Evolutionary conservation across 2,113 vertebrate genomes (phyloP), one percentile per base, ranked within the genome.

Genomic region (Epinephelus lanceolatus): DNA sequence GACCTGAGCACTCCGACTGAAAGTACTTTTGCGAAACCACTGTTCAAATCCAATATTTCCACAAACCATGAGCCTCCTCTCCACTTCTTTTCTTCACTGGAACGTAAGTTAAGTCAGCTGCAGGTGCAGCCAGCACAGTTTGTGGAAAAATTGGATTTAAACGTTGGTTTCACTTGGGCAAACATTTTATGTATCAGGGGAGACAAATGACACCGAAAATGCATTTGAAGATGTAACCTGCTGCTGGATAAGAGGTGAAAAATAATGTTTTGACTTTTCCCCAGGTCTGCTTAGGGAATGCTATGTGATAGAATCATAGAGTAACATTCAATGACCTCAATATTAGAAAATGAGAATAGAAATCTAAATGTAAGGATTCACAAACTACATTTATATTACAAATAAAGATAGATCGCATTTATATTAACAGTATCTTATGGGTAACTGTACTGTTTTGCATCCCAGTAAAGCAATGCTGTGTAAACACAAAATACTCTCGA

Each of bases 1-100:
- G 83, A 91, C 87, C 78, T 71, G 67, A 61, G 40, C 53, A 59
- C 70, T 67, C 51, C 10, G 33, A 84, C 47, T 57, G 52, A 84
- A 71, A 77, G 42, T 37, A 27, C 53, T 21, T 78, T 78, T 69
- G 18, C 37, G 11, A 84, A 71, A 74, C 18, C 27, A 63, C 21
- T n/a, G 59, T 53, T 85, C 52, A 76, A 78, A 91, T 83, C 40
- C 56, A 80, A 75, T 71, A 71, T 84, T 70, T 78, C 55, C 61
- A 57, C 62, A 56, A 65, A 77, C 62, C 55, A 51, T 6, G 19
- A 68, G 45, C 55, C 17, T 40, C 56, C 18, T 42, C 47, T 63
- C 45, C 8, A 2, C 75, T 80, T 19, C 61, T 61, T 40, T 74
- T 71, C 81, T 56, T 71, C 56, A 23, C 65, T 68, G 52, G 51